These are phyloP conservation scores for Tetragonula clypearis DNA, from an alignment of 1,140 invertebrate species.

Conservation along the genomic window DNA sequence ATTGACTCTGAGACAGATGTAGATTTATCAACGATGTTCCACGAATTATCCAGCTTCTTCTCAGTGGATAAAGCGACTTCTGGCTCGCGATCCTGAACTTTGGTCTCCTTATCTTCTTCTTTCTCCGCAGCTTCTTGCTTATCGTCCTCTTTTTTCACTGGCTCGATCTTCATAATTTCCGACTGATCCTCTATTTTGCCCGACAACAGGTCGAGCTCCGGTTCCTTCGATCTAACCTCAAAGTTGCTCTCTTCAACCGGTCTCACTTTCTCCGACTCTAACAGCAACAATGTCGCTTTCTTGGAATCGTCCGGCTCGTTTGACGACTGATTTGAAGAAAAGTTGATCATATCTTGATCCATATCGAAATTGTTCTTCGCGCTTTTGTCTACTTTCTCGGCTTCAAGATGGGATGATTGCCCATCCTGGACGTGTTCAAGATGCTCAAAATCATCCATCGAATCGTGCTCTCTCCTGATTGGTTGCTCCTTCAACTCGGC, in stretches of 20 bases:
- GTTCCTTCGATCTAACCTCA: conserved; percentile 37
- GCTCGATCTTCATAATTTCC: neutral
- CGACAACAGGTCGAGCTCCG: neutral
- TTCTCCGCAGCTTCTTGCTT: neutral
- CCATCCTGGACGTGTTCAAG: conserved; percentile 81
- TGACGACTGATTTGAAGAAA: neutral
- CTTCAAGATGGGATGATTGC: conserved; percentile 38
- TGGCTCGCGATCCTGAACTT: neutral
- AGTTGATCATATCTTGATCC: conserved; percentile 40
- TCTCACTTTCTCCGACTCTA: conserved; percentile 30
- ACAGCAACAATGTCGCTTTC: conserved; percentile 21
- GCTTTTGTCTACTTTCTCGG: neutral
- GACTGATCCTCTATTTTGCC: conserved; percentile 8
- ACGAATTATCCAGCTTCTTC: conserved; percentile 60
- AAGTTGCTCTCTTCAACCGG: neutral
- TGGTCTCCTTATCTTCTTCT: neutral
- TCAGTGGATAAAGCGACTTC: conserved; percentile 51
- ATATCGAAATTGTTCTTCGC: conserved; percentile 31
- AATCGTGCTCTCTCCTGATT: conserved; percentile 85
- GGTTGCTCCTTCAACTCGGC: conserved; percentile 38
- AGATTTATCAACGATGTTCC: conserved; percentile 64
- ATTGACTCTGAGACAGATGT: neutral
- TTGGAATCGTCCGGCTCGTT: neutral
- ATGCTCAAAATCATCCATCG: conserved; percentile 88
- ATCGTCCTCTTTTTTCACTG: neutral